Base-by-base conservation (phyloP, 2,888 invertebrate species). In the Hybos culiciformis region DNA sequence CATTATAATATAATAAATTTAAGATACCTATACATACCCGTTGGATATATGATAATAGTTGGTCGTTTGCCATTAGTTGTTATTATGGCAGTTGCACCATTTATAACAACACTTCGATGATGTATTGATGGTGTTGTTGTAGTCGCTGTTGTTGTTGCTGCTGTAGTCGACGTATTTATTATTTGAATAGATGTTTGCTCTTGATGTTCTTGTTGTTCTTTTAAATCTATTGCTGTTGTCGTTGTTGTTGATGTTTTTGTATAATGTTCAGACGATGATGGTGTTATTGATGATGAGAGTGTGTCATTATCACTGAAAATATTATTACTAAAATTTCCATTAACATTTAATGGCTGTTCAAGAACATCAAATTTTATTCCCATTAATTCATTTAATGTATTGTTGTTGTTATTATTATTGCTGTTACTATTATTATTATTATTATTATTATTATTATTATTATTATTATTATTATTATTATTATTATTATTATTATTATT, bases 11-110 rank as follows among this genome's bases (percentile, higher is more conserved):
- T 20, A 8, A 38, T 24, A 21, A 11, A 23, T 41, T 39, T 32
- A 19, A 12, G 32, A 43, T 20, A n/a, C n/a, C n/a, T n/a, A n/a
- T 9, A 54, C 66, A 69, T 60, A 80, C 80, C 80, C 57, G 80
- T 79, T 17, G 80, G 80, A 63, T 80, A 80, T 49, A 83, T 74
- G 54, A 81, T 72, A 57, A 82, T 75, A 23, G 80, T 77, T 46
- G 82, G 80, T 55, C 80, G 72, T 63, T 83, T 83, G 57, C 75
- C 80, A 53, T 77, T 69, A 49, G n/a, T n/a, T 6, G 29, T 29
- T n/a, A 29, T 12, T n/a, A 29, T 29, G 5, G 29, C 29, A 6
- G 8, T 29, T 29, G 29, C n/a, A 12, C 29, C 29, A 5, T 4
- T 29, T n/a, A 3, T 6, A 23, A 9, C 23, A 29, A n/a, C n/a